A percentile compares a stretch with the other conserved stretches of the same genome.
phyloP scores from a whole-genome alignment of 2,797 vertebrate genomes.

The Melopsittacus undulatus region DNA sequence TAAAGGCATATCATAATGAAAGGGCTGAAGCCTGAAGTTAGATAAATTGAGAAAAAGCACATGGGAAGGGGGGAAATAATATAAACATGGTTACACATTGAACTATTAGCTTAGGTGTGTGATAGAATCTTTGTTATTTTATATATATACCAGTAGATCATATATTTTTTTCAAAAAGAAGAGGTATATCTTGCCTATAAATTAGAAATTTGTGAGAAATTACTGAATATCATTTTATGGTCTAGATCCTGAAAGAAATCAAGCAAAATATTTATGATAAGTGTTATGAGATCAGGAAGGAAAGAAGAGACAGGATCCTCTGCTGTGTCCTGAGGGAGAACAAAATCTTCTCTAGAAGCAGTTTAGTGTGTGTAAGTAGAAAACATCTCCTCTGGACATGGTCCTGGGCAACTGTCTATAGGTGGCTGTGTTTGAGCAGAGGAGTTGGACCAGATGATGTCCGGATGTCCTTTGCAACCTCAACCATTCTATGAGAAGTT shows the following conservation, averaged over 20 bases:
- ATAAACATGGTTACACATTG: background rate
- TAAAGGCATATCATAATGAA: background rate
- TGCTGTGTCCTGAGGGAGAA: background rate
- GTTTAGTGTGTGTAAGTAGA: background rate
- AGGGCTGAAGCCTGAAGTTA: background rate
- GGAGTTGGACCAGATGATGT: fast-evolving
- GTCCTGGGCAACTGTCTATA: background rate
- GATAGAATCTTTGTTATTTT: background rate
- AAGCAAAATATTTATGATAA: background rate
- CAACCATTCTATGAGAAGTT: background rate
- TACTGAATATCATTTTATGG: background rate
- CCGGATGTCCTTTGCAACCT: background rate
- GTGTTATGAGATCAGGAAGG: background rate
- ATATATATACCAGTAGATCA: background rate
- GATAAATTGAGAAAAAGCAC: background rate
- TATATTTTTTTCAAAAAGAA: background rate
- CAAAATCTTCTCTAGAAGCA: background rate
- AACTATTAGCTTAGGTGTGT: background rate
- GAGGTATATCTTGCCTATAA: background rate
- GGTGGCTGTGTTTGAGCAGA: background rate
- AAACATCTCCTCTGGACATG: background rate
- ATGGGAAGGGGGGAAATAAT: background rate
- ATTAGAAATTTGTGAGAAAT: background rate
- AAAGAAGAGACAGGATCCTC: background rate
- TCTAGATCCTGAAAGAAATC: background rate